These are phyloP conservation scores for Lytechinus variegatus DNA, from an alignment of 35 echinoderm and acorn worm species.

Conservation along the genomic window DNA sequence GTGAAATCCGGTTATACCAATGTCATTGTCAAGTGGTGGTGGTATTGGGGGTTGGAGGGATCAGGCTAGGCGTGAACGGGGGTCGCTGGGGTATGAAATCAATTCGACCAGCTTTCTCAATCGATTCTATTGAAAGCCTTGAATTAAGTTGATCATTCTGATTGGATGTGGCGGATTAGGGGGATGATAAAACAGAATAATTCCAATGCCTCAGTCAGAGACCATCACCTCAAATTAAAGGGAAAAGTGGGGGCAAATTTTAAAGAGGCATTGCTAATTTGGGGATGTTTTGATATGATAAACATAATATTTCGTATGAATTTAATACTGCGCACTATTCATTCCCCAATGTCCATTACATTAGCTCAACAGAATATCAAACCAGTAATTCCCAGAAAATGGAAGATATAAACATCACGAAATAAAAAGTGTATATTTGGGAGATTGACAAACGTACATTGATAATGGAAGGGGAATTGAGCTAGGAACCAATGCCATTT, in stretches of 20 bases:
- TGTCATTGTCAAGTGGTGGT: constrained; percentile 29
- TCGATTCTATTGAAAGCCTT: neutral
- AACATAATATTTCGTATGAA: no score
- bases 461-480: no score
- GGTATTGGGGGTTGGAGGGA: neutral
- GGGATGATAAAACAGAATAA: neutral
- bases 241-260: neutral
- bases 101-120: neutral
- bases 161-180: neutral
- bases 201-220: neutral
- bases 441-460: no score
- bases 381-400: no score
- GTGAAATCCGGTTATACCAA: constrained; percentile 23
- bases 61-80: neutral
- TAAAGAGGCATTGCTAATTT: neutral
- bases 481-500: neutral
- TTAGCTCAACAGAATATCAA: neutral
- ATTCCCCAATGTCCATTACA: neutral
- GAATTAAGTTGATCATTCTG: neutral
- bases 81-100: constrained; percentile 23
- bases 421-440: no score
- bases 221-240: neutral
- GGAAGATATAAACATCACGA: no score
- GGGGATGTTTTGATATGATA: neutral
- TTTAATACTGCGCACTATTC: no score